Conservation (phyloP, 2,888 invertebrate genomes). For the Drosophila siamana region DNA sequence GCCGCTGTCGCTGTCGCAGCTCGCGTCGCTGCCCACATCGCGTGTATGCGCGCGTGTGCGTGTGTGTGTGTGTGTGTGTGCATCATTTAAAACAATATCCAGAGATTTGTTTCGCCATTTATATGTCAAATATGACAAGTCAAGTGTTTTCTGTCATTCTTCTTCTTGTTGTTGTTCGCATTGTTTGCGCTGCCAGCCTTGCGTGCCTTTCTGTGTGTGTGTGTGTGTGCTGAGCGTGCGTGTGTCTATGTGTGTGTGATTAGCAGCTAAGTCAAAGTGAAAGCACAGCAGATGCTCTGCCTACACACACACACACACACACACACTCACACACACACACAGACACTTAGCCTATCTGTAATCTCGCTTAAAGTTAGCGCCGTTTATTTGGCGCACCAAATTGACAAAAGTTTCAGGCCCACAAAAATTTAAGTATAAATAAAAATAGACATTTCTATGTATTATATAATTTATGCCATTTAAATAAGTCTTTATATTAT, state of each 20-base stretch:
- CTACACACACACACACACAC: neutral
- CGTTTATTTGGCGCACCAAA: neutral
- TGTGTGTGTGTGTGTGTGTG: conserved; percentile 41
- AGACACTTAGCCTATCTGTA: neutral
- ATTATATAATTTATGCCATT: no score
- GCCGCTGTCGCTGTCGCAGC: conserved; percentile 6
- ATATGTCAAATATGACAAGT: conserved; percentile 81
- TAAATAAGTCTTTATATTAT: no score
- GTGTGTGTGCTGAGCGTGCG: neutral
- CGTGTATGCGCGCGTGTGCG: conserved; percentile 4
- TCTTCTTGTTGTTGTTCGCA: conserved; percentile 43
- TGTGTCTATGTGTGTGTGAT: conserved; percentile 15
- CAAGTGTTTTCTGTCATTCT: conserved; percentile 70
- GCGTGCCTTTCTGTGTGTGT: neutral
- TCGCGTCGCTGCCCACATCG: conserved; percentile 10
- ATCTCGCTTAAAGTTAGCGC: no score
- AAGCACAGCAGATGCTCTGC: conserved; percentile 7
- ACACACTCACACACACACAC: neutral
- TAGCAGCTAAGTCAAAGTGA: conserved; percentile 20
- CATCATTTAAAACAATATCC: conserved; percentile 77
- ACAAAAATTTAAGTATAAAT: no score
- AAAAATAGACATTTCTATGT: no score
- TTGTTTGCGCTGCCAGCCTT: conserved; percentile 5
- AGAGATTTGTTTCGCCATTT: conserved; percentile 75
- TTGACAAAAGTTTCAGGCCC: no score